These are phyloP conservation scores for Sitobion miscanthi DNA, from an alignment of 1,140 invertebrate species.

Conservation along the genomic window DNA sequence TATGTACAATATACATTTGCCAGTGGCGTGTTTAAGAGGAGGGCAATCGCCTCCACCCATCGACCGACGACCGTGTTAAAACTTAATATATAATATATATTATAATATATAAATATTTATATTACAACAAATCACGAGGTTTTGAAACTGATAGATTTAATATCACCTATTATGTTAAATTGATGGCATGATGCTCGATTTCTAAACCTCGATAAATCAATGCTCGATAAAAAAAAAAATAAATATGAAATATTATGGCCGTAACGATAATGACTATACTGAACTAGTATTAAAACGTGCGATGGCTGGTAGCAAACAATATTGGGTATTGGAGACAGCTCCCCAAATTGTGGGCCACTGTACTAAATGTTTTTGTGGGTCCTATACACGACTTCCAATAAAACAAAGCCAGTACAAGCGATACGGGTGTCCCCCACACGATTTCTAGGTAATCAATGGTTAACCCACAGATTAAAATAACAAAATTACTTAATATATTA, in stretches of 20 bases:
- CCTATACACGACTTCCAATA: too few species aligned
- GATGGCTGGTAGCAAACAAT: background rate
- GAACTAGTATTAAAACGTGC: background rate
- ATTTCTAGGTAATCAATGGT: too few species aligned
- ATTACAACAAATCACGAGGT: background rate
- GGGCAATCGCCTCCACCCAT: background rate
- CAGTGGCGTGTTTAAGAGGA: background rate
- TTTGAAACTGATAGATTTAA: background rate
- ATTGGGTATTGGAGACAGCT: background rate
- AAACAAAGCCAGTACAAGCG: too few species aligned
- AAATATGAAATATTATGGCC: background rate
- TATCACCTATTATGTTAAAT: background rate
- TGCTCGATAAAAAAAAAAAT: too few species aligned
- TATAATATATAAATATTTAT: background rate
- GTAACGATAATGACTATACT: background rate
- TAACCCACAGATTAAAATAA: too few species aligned
- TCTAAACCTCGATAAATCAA: background rate
- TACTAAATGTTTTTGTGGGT: too few species aligned
- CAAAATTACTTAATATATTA: too few species aligned
- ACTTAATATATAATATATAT: background rate
- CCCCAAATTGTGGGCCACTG: too few species aligned
- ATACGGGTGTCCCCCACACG: too few species aligned
- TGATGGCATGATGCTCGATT: background rate
- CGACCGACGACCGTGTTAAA: background rate
- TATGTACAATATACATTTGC: background rate